Evolutionary conservation across 2,113 vertebrate species (phyloP), one percentile per base, ranked within the genome.

Genomic region (Brevimyrus niger): DNA sequence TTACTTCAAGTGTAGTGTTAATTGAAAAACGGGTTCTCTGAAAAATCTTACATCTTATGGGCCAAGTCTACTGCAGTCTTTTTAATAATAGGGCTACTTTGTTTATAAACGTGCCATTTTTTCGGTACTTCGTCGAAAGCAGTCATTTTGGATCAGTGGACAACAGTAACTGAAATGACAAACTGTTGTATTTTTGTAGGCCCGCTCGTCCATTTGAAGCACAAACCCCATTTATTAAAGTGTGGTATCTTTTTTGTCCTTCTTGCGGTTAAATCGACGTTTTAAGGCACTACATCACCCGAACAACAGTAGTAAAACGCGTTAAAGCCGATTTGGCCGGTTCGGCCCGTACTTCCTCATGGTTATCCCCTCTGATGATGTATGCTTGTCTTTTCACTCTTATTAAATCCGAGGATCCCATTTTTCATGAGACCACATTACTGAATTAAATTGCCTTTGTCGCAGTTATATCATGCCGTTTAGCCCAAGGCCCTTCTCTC

Each of bases 391-490:
- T 96, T 94, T 96, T 92, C 65, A 90, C 95, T 95, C 95, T 96
- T 96, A 96, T 96, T 96, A 96, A 96, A 96, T 94, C 94, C 93
- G 93, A 96, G 96, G 94, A 96, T 94, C 96, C 94, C 95, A 96
- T 97, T 96, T 96, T 95, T 96, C 96, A 96, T 95, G 94, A 91
- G 93, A 92, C 93, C 94, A 94, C 94, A 96, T 96, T 95, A 95
- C 96, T 96, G 96, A 97, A 97, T 96, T 96, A 96, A 96, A 96
- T 96, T 95, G 95, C 95, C 93, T 96, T 95, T 96, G 95, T 96
- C 96, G 94, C 95, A 95, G 95, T 96, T 95, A 95, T 95, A 93
- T 96, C 95, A 94, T 95, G 94, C 93, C 92, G 92, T 95, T 89
- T 96, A 92, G 95, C 96, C 90, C 0, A 96, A 96, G 96, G 94